Percentiles rank a stretch among this genome's conserved stretches.
phyloP scores from a whole-genome alignment of 2,797 vertebrate genomes.

The Melanotaenia parkinsoni region DNA sequence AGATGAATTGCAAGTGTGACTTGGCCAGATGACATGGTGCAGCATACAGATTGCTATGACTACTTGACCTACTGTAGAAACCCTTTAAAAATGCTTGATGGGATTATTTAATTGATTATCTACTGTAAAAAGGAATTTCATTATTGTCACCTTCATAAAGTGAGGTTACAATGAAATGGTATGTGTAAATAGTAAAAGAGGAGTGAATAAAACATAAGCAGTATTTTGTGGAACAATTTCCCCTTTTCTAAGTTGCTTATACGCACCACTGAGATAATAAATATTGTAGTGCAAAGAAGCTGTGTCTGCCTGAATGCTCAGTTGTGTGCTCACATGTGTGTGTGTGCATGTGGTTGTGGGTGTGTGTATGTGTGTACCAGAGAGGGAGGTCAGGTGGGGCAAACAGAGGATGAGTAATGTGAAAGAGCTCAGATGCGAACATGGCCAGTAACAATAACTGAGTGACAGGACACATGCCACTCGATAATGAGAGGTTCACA shows the following conservation, averaged over 20 bases:
- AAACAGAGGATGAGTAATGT: slow-evolving; percentile 81
- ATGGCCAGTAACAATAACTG: slow-evolving; percentile 69
- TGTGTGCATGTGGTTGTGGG: slow-evolving; percentile 15
- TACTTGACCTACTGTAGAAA: neutral
- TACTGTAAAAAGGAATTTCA: slow-evolving; percentile 1
- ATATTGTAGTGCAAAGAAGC: slow-evolving; percentile 66
- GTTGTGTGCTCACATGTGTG: slow-evolving; percentile 18
- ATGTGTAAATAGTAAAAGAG: slow-evolving; percentile 40
- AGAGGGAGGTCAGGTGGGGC: slow-evolving; percentile 69
- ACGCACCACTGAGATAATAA: slow-evolving; percentile 64
- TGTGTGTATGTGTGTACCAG: slow-evolving; percentile 11
- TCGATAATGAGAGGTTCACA: slow-evolving; percentile 77
- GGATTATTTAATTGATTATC: slow-evolving; percentile 4
- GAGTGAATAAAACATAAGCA: slow-evolving; percentile 67
- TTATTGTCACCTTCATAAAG: slow-evolving; percentile 9
- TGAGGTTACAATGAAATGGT: slow-evolving; percentile 21
- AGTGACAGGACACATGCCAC: slow-evolving; percentile 79
- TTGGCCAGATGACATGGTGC: neutral
- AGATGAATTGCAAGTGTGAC: neutral
- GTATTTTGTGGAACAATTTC: slow-evolving; percentile 71
- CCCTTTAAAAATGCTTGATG: neutral
- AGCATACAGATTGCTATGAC: too few relatives aligned
- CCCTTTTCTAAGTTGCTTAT: slow-evolving; percentile 55
- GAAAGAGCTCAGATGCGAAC: slow-evolving; percentile 78
- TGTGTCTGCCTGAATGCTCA: slow-evolving; percentile 57